These are phyloP conservation scores for Dioctria linearis DNA, from an alignment of 2,888 invertebrate genomes.

Conservation along the genomic window DNA sequence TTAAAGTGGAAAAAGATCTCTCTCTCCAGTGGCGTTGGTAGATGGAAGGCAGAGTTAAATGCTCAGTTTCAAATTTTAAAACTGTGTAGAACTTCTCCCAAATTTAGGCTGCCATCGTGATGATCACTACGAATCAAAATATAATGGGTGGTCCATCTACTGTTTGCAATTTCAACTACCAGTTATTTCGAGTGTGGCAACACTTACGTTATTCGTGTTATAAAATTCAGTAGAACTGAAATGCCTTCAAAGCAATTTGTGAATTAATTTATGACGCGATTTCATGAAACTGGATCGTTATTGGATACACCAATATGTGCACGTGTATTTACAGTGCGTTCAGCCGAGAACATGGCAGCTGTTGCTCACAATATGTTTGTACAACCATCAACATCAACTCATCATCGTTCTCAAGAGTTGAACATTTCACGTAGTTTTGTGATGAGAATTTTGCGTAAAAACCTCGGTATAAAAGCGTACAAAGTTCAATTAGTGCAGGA, in stretches of 20 bases:
- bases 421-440: background rate
- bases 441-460: background rate
- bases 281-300: background rate
- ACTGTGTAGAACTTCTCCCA: too few relatives aligned
- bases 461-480: background rate
- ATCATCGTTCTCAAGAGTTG: constrained; percentile 5
- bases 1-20: too few relatives aligned
- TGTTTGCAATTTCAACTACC: too few relatives aligned
- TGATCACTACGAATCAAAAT: too few relatives aligned
- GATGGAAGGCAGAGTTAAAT: too few relatives aligned
- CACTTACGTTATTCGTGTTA: background rate
- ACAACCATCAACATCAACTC: background rate
- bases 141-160: too few relatives aligned
- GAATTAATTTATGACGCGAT: background rate
- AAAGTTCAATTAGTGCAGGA: constrained; percentile 6
- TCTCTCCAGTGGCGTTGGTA: too few relatives aligned
- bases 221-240: background rate
- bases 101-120: too few relatives aligned
- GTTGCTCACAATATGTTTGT: background rate
- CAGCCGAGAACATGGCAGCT: background rate
- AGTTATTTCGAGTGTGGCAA: too few relatives aligned
- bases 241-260: too few relatives aligned
- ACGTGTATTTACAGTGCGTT: background rate
- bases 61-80: too few relatives aligned
- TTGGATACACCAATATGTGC: background rate